Evolutionary conservation across 2,888 invertebrate genomes (phyloP), one percentile per base, ranked within the genome.

Genomic region (Ischnura elegans): DNA sequence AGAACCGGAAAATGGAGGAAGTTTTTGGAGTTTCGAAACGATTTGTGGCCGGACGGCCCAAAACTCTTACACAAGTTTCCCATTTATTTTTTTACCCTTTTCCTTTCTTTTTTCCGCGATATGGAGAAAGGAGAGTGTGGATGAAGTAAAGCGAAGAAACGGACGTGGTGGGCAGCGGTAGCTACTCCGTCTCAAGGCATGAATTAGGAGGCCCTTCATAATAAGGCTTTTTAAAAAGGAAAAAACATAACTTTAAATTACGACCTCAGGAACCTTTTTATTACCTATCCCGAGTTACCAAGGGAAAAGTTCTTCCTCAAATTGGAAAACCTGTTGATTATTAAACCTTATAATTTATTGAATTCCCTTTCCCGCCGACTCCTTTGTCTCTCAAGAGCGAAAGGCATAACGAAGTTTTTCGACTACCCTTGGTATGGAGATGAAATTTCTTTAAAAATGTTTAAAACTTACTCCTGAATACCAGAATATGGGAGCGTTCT

Each of bases 261-360:
- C 36, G 36, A 25, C 36, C 6, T 19, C 61, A 29, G 36, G 2
- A 29, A 36, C 13, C 76, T 76, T 76, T n/a, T 76, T 76, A 76
- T 76, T 76, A 36, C 76, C 76, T 76, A 8, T n/a, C n/a, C n/a
- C n/a, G 76, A 76, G 76, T 76, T 76, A 16, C 76, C 36, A 13
- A 19, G 76, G 76, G 8, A 76, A 76, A 76, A 8, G 29, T 76
- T 76, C 36, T 19, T 19, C 51, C 76, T 13, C 76, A 76, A 76
- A 76, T 76, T 76, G 76, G 76, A 76, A 76, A 76, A 76, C 76
- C 76, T 76, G 76, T 76, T 76, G 76, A 76, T 76, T 76, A 76
- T 76, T 76, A 76, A 76, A 76, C 76, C 76, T 36, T 36, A 76
- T 76, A 76, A 76, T 76, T 76, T 76, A 76, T 76, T 76, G 76